phyloP scores from a whole-genome alignment of 1,140 invertebrate genomes.

The Nymphalis io region DNA sequence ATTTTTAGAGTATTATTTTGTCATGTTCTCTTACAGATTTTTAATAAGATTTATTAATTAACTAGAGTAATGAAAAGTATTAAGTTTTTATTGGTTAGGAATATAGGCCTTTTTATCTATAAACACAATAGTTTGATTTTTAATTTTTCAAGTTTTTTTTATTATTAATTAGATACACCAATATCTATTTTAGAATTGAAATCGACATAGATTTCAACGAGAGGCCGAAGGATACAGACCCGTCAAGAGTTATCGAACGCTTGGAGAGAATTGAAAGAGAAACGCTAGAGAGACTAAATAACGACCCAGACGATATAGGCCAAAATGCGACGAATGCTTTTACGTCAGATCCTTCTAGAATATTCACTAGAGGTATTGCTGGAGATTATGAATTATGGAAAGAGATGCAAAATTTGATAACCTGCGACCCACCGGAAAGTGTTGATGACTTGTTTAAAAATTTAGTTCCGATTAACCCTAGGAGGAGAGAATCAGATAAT shows the following conservation, averaged over 20 bases:
- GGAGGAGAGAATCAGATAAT: slow-evolving; percentile 7
- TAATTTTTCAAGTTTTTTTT: not conserved
- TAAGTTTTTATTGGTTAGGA: no score
- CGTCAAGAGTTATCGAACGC: slow-evolving; percentile 56
- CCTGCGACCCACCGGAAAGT: slow-evolving; percentile 22
- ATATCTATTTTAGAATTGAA: slow-evolving; percentile 55
- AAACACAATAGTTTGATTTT: not conserved
- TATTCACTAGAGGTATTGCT: slow-evolving; percentile 35
- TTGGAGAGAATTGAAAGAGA: slow-evolving; percentile 70
- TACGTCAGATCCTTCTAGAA: slow-evolving; percentile 33
- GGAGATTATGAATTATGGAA: slow-evolving; percentile 43
- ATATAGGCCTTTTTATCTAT: no score
- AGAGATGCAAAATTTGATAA: slow-evolving; percentile 39
- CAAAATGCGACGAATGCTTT: slow-evolving; percentile 6
- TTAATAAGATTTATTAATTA: no score
- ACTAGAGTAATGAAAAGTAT: no score
- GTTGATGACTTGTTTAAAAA: slow-evolving; percentile 38
- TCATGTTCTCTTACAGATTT: not conserved
- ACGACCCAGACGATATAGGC: slow-evolving; percentile 6
- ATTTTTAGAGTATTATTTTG: not conserved
- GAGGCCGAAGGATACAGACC: slow-evolving; percentile 53
- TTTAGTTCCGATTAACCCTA: slow-evolving; percentile 16
- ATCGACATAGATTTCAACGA: slow-evolving; percentile 65
- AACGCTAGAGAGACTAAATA: slow-evolving; percentile 54
- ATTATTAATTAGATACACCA: not conserved